Evolutionary conservation across 2,797 vertebrate genomes (phyloP), one percentile per base, ranked within the genome.

Genomic region (Pelodytes ibericus): DNA sequence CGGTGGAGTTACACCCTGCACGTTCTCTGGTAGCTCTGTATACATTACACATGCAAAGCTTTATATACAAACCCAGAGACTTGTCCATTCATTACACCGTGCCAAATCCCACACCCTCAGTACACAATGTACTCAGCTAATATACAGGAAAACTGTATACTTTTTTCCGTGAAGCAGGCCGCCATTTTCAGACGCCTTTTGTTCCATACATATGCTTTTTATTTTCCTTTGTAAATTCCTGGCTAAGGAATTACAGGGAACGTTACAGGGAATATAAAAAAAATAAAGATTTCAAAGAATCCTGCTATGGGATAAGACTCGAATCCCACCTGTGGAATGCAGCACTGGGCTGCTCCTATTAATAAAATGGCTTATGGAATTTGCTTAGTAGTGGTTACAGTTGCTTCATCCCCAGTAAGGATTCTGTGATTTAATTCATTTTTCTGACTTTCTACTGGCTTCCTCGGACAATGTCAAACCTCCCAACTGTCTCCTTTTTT

Each of bases 31-130:
- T 29, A 25, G 16, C 18, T n/a, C 36, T 27, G 33, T 4, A 7
- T 41, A 4, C 29, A 29, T 56, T 20, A 6, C 16, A 39, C 49
- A 66, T 53, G 26, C 27, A 33, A 36, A 47, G n/a, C 71, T 26
- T 22, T 68, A 36, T 41, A 75, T 41, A 26, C 58, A 62, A 33
- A 41, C 2, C 3, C 30, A 26, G 36, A 49, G 29, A 33, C 20
- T 24, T 2, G 16, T 20, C n/a, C 60, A 64, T 64, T 36, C 11
- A 39, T 39, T 20, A 15, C 64, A 25, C 1, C 2, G 18, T 5
- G 73, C 56, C 73, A 75, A 75, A 36, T 61, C 39, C 67, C 51
- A 25, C n/a, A 60, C 39, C 70, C 57, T n/a, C 20, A 58, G 29
- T 24, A 15, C n/a, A 0, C 33, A 24, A 26, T 24, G 49, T 24